phyloP scores from a whole-genome alignment of 2,888 invertebrate genomes.

The Plagiodera versicolora region DNA sequence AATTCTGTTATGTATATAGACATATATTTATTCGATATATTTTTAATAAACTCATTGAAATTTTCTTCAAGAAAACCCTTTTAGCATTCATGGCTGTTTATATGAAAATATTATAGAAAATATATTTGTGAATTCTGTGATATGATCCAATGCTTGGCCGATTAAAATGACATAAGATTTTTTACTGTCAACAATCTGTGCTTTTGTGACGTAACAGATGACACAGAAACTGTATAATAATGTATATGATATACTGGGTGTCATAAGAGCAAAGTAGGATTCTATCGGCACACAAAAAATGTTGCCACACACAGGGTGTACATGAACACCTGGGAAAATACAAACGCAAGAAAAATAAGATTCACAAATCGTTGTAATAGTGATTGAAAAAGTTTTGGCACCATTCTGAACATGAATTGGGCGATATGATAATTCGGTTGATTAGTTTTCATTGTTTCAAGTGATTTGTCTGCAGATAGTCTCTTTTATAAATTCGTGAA shows the following conservation, averaged over 20 bases:
- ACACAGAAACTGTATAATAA: no score
- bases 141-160: not conserved
- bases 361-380: no score
- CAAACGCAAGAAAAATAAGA: no score
- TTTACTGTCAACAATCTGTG: no score
- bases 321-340: no score
- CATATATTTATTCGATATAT: not conserved
- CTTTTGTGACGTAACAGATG: no score
- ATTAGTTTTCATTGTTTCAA: not conserved
- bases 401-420: not conserved
- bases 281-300: no score
- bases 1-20: not conserved
- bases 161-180: no score
- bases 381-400: not conserved
- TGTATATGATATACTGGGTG: no score
- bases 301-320: no score
- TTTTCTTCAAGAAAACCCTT: no score
- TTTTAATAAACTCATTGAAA: not conserved
- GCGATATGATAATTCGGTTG: slow-evolving; percentile 10
- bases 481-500: not conserved
- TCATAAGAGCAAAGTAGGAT: no score
- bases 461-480: slow-evolving; percentile 13
- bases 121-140: not conserved
- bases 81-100: not conserved
- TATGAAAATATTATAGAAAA: slow-evolving; percentile 1